Evolutionary conservation across 2,888 invertebrate species (phyloP), one percentile per base, ranked within the genome.

Genomic region (Lasius platythorax): DNA sequence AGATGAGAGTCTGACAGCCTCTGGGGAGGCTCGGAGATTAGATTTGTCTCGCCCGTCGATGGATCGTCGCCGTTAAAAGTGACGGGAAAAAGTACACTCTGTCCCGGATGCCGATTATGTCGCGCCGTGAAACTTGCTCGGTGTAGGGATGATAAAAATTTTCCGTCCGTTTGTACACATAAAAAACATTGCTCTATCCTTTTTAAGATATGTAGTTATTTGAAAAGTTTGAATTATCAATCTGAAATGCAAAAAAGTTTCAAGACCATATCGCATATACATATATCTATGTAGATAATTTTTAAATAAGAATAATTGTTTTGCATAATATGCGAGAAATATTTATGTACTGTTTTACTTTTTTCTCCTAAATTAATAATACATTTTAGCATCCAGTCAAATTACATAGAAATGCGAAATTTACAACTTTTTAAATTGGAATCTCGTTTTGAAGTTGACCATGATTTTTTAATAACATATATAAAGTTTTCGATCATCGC

Each of bases 41-140:
- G 68, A 68, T 78, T 56, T 18, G 30, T 4, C 12, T 40, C 23
- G 46, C 18, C 37, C 28, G 28, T 28, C 64, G 50, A 50, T 50
- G 37, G 28, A 40, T 56, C 33, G 12, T 43, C 43, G 18, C 12
- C 46, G 64, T 33, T 46, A n/a, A 63, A 56, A 64, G 30, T n/a
- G 23, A 15, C 43, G 43, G 33, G 6, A 18, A 75, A 75, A 66
- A 66, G 66, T 75, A 63, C 64, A 63, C 63, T 56, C 74, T 9
- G 33, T 33, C 75, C 15, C 33, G 23, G 46, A 61, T 75, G 23
- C 46, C 46, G 75, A 37, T 37, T 75, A 46, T 11, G 28, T 5
- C 23, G 23, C 23, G 23, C 23, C 0, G 23, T 23, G 33, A 75
- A 74, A 15, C 23, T 64, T 66, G 33, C n/a, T 28, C 12, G 30